Base-by-base conservation (phyloP, 2,888 invertebrate species). In the Luffia ferchaultella region DNA sequence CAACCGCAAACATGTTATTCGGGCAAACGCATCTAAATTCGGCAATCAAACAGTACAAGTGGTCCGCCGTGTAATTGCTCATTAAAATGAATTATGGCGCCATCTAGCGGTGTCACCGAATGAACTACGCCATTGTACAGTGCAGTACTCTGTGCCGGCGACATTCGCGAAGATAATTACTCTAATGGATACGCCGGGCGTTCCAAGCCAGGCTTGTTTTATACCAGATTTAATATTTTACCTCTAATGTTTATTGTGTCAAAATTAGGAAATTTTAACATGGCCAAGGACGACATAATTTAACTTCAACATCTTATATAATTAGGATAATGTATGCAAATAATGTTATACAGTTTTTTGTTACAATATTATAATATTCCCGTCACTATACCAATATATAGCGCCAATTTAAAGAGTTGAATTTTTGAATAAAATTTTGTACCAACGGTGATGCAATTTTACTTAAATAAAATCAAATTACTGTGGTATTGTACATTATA, bases 1-100 rank as follows among this genome's bases (percentile, higher is more conserved):
- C n/a, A n/a, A n/a, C n/a, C n/a, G n/a, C n/a, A 30, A 30, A 30
- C 30, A 12, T 30, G 30, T 30, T 30, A 30, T 30, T 12, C 30
- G 12, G 5, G 30, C 5, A 30, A 30, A 30, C 30, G 30, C 30
- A 7, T 30, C 30, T 30, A 30, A 30, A 30, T 30, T 30, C 30
- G 30, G 12, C 30, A 30, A 30, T 30, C 30, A 30, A 30, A 30
- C 12, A 12, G 30, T 12, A 30, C 30, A 12, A 16, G 20, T 46
- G 45, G 30, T 41, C n/a, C 45, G 43, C 48, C 48, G 52, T 52
- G 45, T 52, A 30, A 49, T 18, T 45, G 52, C 49, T 52, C 52
- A 54, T 54, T 54, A 54, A 52, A 54, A 54, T 52, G 52, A 54
- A 52, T 54, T 52, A 54, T 49, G 51, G 48, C 47, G 9, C 42